These are phyloP conservation scores for Sitophilus oryzae DNA, from an alignment of 1,140 invertebrate species.

Conservation along the genomic window DNA sequence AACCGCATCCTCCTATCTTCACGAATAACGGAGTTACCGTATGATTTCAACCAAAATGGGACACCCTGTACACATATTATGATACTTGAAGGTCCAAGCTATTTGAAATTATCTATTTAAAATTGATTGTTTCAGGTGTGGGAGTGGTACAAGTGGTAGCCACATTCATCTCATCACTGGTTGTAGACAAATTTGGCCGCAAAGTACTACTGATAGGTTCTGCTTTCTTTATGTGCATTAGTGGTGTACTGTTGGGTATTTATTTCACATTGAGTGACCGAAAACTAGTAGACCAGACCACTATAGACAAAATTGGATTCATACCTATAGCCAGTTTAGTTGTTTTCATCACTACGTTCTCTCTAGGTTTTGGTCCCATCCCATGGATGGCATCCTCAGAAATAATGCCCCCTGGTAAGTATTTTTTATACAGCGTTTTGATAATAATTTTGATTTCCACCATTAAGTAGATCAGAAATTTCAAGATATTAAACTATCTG, in stretches of 20 bases:
- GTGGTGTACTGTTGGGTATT: constrained; percentile 60
- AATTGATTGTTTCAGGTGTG: constrained; percentile 40
- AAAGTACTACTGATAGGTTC: constrained; percentile 65
- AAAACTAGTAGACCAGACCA: constrained; percentile 26
- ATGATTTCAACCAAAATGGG: too few species aligned
- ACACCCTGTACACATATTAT: too few species aligned
- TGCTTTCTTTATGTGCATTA: constrained; percentile 57
- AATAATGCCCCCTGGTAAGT: constrained; percentile 57
- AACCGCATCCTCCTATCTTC: too few species aligned
- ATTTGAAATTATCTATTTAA: too few species aligned
- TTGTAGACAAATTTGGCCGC: constrained; percentile 65
- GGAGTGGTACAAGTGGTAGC: constrained; percentile 67
- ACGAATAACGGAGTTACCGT: too few species aligned
- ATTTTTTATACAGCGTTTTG: background rate
- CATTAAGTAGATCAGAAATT: too few species aligned
- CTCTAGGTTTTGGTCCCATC: constrained; percentile 74
- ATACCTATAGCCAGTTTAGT: constrained; percentile 68
- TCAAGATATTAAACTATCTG: too few species aligned
- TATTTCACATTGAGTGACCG: constrained; percentile 53
- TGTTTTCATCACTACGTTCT: constrained; percentile 72
- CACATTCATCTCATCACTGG: constrained; percentile 56
- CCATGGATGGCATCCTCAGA: constrained; percentile 76
- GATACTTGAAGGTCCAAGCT: too few species aligned
- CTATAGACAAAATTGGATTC: constrained; percentile 44
- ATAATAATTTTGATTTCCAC: too few species aligned